phyloP scores from a whole-genome alignment of 2,888 invertebrate genomes.

The Endomychus coccineus region DNA sequence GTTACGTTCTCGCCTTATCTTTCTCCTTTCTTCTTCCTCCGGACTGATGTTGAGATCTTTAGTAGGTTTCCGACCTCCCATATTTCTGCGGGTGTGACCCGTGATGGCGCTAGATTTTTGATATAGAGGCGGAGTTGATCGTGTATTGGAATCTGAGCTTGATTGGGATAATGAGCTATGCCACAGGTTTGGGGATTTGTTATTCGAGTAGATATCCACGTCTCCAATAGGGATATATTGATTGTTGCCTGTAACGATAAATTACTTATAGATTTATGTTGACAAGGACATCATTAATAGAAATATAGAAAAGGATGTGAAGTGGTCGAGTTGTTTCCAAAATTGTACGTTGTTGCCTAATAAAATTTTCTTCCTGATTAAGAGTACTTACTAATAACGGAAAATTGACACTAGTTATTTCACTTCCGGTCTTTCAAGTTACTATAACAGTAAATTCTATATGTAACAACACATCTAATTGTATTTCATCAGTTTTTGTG shows the following conservation, averaged over 20 bases:
- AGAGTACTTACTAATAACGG: no score
- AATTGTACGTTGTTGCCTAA: no score
- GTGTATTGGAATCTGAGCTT: conserved; percentile 39
- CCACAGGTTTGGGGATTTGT: conserved; percentile 37
- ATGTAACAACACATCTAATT: no score
- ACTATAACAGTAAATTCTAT: no score
- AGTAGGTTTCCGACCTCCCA: conserved; percentile 76
- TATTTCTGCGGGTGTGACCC: conserved; percentile 56
- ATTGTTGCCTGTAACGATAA: conserved; percentile 37
- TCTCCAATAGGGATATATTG: conserved; percentile 43
- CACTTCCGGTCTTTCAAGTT: no score
- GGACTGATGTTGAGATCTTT: conserved; percentile 72
- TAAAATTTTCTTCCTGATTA: no score
- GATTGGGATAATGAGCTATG: conserved; percentile 40
- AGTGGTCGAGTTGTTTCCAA: no score
- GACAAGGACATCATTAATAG: no score
- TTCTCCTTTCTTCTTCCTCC: conserved; percentile 87
- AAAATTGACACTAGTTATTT: no score
- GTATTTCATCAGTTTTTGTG: no score
- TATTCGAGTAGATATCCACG: conserved; percentile 34
- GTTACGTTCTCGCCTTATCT: conserved; percentile 85
- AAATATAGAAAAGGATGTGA: no score
- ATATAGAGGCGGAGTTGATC: conserved; percentile 36
- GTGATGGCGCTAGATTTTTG: conserved; percentile 19
- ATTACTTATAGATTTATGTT: no score